Base-by-base conservation (phyloP, 2,888 invertebrate genomes). In the Acanthosepion pharaonis region DNA sequence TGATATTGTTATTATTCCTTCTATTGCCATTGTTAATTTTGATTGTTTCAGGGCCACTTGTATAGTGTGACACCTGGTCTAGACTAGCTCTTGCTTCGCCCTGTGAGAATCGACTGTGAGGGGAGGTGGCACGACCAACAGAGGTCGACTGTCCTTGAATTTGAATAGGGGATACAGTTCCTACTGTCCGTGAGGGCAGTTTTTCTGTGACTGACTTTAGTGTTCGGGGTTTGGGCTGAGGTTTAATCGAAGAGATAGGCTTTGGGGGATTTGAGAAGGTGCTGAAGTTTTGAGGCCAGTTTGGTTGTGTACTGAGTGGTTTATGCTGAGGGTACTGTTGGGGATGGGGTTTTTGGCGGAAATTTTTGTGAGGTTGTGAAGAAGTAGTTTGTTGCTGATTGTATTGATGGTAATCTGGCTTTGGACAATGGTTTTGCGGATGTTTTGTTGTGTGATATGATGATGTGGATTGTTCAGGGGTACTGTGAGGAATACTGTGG, bases 341-440 rank as follows among this genome's bases (percentile, higher is more conserved):
- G 33, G 94, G 51, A 25, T 55, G 48, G 91, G 25, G 49, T 53
- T 94, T 25, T 48, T 51, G 48, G 48, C 55, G 28, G 64, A 95
- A 15, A 55, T 92, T n/a, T 48, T 92, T 42, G 51, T 92, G 48
- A 3, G 55, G 78, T 91, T 92, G 93, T 49, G 95, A 94, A 49
- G 94, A 59, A 6, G 94, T 64, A 9, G 95, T 93, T 33, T 93
- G 93, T 51, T 20, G 55, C n/a, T 93, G 93, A 93, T 93, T 48
- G 51, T 49, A 93, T n/a, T 93, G n/a, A 53, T n/a, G 96, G 92
- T 95, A 96, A 94, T 94, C 96, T 94, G 95, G 96, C 95, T 95
- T 96, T 94, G 94, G 95, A 92, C 95, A 96, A 92, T 95, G 91
- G 94, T 78, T 93, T 94, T 94, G 94, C 95, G 94, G n/a, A 4